Evolutionary conservation across 2,888 invertebrate species (phyloP), one percentile per base, ranked within the genome.

Genomic region (Chrysodeixis includens): DNA sequence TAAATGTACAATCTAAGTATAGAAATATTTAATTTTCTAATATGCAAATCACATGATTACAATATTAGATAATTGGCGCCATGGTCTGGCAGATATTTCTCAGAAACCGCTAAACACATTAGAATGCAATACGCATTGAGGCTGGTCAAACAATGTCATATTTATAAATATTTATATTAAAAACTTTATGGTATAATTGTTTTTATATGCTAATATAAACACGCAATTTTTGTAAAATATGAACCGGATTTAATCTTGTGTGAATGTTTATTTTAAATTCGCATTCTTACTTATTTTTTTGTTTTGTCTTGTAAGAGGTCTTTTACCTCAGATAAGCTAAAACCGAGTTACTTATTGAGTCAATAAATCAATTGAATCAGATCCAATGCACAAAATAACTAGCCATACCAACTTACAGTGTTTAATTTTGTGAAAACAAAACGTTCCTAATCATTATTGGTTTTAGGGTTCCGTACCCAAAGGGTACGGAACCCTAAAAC

Each of bases 41-140:
- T 55, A 55, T 55, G 55, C 55, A 55, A 55, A 55, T 55, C 9
- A 18, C 20, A 10, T 55, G 0, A 55, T 55, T 55, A 55, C 20
- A 55, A 55, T 55, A 55, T 55, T 55, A 14, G 8, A 35, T 35
- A 55, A 20, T 18, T 20, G 18, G 46, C 54, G 30, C 30, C 30
- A 16, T 30, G 1, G 18, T 35, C 32, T 32, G 10, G 20, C 14
- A 35, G 10, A 35, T 35, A 55, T 35, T 18, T 55, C 20, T 20
- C 6, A 20, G 20, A 55, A 18, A 35, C 20, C 12, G 18, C 54
- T 32, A 54, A 54, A 55, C 55, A 35, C 55, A 35, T 55, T 55
- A 12, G 35, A 55, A 55, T 55, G 32, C 55, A 55, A 55, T 20
- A 35, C 35, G 14, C 35, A 54, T 18, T 2, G 16, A 30, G 16